Evolutionary conservation across 2,113 vertebrate genomes (phyloP), one percentile per base, ranked within the genome.

Genomic region (Otolemur garnettii): DNA sequence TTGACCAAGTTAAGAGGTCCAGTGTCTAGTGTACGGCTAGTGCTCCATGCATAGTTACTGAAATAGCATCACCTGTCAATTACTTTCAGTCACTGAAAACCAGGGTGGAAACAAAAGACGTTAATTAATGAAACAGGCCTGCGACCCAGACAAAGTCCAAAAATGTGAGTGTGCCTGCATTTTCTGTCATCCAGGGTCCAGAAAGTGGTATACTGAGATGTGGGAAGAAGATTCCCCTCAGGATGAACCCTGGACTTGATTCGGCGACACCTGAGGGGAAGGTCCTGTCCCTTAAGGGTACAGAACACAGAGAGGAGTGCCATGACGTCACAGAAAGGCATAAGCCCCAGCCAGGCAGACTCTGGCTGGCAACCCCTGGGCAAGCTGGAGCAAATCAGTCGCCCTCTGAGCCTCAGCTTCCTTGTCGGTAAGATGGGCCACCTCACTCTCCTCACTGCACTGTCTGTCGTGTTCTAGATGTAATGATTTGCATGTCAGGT

Each of bases 401-500:
- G 2, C 14, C 33, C 3, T 22, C 2, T 35, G 22, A 9, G 19
- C 5, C 35, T 21, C 4, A 1, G 12, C 5, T 13, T 38, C 17
- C 66, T 62, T 2, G 45, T 77, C 74, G 50, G 7, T 53, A 77
- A 38, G 84, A 78, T 2, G 12, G 72, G 35, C 19, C 30, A 26
- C 8, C 12, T 71, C 24, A 1, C 38, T n/a, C 24, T 84, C 45
- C 30, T 28, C 19, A 42, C 9, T 26, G 3, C 81, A 14, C 10
- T 17, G 4, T 1, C 18, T 42, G 5, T 35, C 2, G 19, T 1
- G 19, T 5, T 5, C 62, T 9, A 15, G 2, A 30, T 33, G 10
- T 22, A 19, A 12, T 0, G 5, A 55, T 11, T 83, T 42, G 24
- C 1, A 30, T 30, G 38, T 35, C 18, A 13, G 62, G 38, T 12